Conservation (phyloP, 2,113 vertebrate genomes). For the Phaethon lepturus region DNA sequence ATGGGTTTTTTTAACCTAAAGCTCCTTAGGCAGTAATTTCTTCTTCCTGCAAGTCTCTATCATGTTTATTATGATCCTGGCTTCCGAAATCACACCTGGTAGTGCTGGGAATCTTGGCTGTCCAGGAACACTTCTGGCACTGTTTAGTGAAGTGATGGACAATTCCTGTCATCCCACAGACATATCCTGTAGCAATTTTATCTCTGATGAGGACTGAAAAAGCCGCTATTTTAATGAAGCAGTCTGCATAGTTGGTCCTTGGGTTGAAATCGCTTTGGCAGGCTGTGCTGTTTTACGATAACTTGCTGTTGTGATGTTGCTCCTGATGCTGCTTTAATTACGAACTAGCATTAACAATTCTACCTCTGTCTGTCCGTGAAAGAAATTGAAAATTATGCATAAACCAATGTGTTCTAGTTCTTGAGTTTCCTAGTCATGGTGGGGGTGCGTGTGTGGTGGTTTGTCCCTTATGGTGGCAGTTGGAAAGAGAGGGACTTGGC, state of each 20-base stretch:
- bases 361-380: background rate
- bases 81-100: background rate
- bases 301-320: background rate
- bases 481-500: background rate
- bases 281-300: background rate
- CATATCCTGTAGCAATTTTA: background rate
- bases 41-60: background rate
- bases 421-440: background rate
- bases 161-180: background rate
- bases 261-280: background rate
- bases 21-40: background rate
- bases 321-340: background rate
- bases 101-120: background rate
- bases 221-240: background rate
- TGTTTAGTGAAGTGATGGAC: background rate
- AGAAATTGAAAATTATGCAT: background rate
- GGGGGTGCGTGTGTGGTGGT: no score
- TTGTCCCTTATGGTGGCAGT: background rate
- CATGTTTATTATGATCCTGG: background rate
- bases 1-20: background rate
- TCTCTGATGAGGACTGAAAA: background rate
- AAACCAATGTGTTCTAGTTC: background rate
- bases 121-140: background rate
- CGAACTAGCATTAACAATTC: background rate
- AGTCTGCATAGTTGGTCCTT: rapidly evolving